Base-by-base conservation (phyloP, 1,140 invertebrate genomes). In the Campoletis sonorensis region DNA sequence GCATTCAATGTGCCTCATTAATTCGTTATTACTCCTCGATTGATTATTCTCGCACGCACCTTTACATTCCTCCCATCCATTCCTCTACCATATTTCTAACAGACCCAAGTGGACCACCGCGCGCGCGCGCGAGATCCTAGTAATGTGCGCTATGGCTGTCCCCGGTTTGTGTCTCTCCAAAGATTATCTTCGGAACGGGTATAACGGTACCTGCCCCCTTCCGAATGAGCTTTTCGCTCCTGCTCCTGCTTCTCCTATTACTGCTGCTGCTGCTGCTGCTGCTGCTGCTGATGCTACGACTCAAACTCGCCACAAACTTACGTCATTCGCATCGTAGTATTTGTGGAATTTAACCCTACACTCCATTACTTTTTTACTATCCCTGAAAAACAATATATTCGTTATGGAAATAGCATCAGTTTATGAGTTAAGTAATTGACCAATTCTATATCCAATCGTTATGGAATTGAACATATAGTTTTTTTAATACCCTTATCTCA, bases 161-260 rank as follows among this genome's bases (percentile, higher is more conserved):
- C 68, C 18, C 21, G 61, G 21, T 49, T 26, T 37, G 71, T 73
- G 71, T 73, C 71, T 73, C 71, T 73, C 71, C 40, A 27, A 73
- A 73, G 71, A 73, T 73, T 73, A 73, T 73, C 71, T 73, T 73
- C 71, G 40, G 40, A 73, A 73, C 71, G 71, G 40, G 71, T 73
- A 49, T 73, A 73, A 73, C 71, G 71, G 71, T 73, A 73, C 37
- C 23, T 51, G n/a, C 21, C 71, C 21, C 40, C 71, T 73, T 45
- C 71, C 21, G 71, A 27, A 73, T 11, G 40, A 73, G 71, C 27
- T 71, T 45, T 45, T 45, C 23, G 68, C 68, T 71, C 11, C 68
- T 71, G 68, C 30, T 68, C n/a, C 27, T 68, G 64, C 26, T 26
- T 26, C 15, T 3, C 0, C 68, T 71, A 33, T 5, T 68, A 4